These are phyloP conservation scores for Glossophaga mutica DNA, from an alignment of 2,797 vertebrate genomes.

Conservation along the genomic window DNA sequence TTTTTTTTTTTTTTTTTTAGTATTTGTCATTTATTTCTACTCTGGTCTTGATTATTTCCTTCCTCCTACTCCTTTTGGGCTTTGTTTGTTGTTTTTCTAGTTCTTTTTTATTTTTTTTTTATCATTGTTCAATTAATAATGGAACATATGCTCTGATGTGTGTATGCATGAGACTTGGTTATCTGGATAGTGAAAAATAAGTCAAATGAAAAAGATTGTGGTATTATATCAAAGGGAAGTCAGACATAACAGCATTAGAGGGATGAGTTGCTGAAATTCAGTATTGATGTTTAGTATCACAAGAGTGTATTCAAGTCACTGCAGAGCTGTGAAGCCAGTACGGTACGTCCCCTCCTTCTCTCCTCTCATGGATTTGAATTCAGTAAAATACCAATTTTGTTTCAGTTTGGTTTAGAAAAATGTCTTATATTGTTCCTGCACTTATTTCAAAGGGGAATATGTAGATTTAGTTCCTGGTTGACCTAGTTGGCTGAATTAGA, in stretches of 20 bases:
- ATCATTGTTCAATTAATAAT: neutral
- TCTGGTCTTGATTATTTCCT: too few species aligned
- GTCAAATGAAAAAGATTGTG: neutral
- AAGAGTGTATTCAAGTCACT: neutral
- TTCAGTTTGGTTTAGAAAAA: neutral
- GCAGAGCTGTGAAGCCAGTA: neutral
- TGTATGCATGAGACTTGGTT: neutral
- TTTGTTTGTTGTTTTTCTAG: too few species aligned
- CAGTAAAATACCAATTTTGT: neutral
- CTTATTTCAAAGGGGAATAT: neutral
- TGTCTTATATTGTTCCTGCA: neutral
- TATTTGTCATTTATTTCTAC: too few species aligned
- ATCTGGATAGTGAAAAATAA: neutral
- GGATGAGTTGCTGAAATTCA: neutral
- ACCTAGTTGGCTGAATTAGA: neutral
- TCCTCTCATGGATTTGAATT: neutral
- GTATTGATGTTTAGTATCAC: neutral
- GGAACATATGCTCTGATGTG: neutral
- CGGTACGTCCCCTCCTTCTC: rapidly evolving
- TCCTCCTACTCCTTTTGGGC: too few species aligned
- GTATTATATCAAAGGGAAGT: neutral
- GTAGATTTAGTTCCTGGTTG: slow-evolving; percentile 1
- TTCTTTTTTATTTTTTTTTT: too few species aligned
- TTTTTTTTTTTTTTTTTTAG: too few species aligned
- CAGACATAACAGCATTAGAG: neutral